Conservation (phyloP, 1,140 invertebrate species). For the Hycleus phaleratus region DNA sequence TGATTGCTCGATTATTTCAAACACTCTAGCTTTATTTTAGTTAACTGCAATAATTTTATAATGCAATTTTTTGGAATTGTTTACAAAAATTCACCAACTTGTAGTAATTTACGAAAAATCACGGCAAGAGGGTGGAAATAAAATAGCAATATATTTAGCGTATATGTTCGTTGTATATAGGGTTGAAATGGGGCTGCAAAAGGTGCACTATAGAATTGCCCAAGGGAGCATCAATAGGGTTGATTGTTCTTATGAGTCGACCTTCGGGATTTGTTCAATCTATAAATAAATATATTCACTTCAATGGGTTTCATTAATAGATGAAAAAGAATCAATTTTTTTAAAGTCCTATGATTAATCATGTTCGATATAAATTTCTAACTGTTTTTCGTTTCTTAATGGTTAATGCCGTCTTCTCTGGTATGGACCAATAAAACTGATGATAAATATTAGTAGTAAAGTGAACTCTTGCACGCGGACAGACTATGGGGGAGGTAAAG, state of each 20-base stretch:
- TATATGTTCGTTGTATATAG: background rate
- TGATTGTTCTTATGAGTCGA: slow-evolving; percentile 11
- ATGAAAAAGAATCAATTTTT: too few species aligned
- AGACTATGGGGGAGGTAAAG: slow-evolving; percentile 7
- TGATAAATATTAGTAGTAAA: slow-evolving; percentile 4
- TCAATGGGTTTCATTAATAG: slow-evolving; percentile 1
- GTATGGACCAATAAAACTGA: slow-evolving; percentile 12
- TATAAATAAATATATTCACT: slow-evolving; percentile 8
- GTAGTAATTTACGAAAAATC: slow-evolving; percentile 1
- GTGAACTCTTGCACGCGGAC: background rate
- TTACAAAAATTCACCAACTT: slow-evolving; percentile 3
- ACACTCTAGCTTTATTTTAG: slow-evolving; percentile 17
- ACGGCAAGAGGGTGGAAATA: background rate
- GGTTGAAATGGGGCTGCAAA: slow-evolving; percentile 7
- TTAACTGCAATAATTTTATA: slow-evolving; percentile 1
- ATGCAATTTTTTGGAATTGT: background rate
- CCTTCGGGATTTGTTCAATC: slow-evolving; percentile 9
- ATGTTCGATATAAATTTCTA: too few species aligned
- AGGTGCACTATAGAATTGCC: slow-evolving; percentile 7
- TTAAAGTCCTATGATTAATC: too few species aligned
- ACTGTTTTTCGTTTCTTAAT: background rate
- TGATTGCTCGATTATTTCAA: slow-evolving; percentile 32
- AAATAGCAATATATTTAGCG: slow-evolving; percentile 4
- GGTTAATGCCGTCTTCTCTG: slow-evolving; percentile 8
- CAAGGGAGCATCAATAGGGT: slow-evolving; percentile 11